Base-by-base conservation (phyloP, 64 coral and sea anemone species). In the Pocillopora damicornis region DNA sequence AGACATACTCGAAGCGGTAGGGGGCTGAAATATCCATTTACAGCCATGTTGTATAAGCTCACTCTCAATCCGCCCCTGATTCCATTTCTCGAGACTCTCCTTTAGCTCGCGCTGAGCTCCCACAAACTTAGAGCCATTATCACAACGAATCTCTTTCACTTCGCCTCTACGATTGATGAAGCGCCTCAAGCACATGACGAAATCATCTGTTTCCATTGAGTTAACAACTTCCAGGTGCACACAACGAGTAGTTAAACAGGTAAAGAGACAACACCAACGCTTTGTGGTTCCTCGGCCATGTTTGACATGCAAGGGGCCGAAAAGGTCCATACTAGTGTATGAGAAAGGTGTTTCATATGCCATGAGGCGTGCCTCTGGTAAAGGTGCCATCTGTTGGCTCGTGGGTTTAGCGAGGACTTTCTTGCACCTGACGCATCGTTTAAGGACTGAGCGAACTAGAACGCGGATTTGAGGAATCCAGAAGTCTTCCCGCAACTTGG, bases 211-310 rank as follows among this genome's bases (percentile, higher is more conserved):
- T 14, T 86, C 73, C 58, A 86, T 72, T 15, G 89, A 76, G 58
- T 91, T 91, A 4, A 91, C 89, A 37, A 91, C 37, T 76, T 91
- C 89, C 11, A 91, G 76, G 26, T 90, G 79, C 9, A 89, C 88
- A 72, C 88, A 56, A 14, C 88, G 71, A 10, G 76, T 89, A 23
- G 71, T 80, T 75, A 89, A 56, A 78, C 77, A 89, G 8, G 88
- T 89, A 71, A 90, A 90, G 11, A 90, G 18, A 66, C 89, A 90
- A 58, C 79, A 74, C 79, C 72, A 90, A 1, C 89, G 68, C 37
- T 86, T 91, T 0, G 81, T 80, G 0, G 80, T 91, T 5, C 89
- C 58, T 63, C 89, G 22, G 35, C 80, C 73, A 56, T 91, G 81
- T 61, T 91, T 91, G 22, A 91, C 81, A 15, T 76, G 14, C 30